Conservation (phyloP, 2,113 vertebrate genomes). For the Etheostoma cragini region DNA sequence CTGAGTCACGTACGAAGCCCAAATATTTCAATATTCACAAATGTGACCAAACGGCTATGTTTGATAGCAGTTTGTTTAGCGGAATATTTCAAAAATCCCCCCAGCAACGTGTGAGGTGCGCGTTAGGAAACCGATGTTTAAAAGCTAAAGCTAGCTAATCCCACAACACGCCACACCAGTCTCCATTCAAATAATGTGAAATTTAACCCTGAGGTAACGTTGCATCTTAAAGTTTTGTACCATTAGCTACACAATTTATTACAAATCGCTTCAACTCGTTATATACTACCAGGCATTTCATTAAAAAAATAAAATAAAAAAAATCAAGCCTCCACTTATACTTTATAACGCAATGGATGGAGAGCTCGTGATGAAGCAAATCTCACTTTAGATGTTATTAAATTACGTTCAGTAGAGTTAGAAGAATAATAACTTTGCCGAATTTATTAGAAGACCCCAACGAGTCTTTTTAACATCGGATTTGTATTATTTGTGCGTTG, state of each 20-base stretch:
- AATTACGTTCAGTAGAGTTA: neutral
- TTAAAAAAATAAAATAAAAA: neutral
- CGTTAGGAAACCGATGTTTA: neutral
- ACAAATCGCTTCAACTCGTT: neutral
- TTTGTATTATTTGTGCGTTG: too few species aligned
- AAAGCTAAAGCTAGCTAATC: neutral
- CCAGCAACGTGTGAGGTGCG: neutral
- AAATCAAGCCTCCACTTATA: neutral
- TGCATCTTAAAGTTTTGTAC: accelerated
- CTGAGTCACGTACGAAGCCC: neutral
- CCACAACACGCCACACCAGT: neutral
- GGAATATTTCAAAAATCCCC: accelerated
- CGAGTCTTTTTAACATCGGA: neutral
- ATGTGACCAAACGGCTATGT: neutral
- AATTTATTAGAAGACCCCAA: neutral
- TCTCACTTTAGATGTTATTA: neutral
- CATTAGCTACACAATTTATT: too few species aligned
- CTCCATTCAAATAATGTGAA: neutral
- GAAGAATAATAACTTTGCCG: neutral
- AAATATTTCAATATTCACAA: neutral
- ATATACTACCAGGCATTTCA: neutral
- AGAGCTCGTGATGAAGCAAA: neutral
- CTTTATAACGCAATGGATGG: neutral
- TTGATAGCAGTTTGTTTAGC: neutral
- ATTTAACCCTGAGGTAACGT: neutral